Base-by-base conservation (phyloP, 2,888 invertebrate genomes). In the Brachyptera putata region DNA sequence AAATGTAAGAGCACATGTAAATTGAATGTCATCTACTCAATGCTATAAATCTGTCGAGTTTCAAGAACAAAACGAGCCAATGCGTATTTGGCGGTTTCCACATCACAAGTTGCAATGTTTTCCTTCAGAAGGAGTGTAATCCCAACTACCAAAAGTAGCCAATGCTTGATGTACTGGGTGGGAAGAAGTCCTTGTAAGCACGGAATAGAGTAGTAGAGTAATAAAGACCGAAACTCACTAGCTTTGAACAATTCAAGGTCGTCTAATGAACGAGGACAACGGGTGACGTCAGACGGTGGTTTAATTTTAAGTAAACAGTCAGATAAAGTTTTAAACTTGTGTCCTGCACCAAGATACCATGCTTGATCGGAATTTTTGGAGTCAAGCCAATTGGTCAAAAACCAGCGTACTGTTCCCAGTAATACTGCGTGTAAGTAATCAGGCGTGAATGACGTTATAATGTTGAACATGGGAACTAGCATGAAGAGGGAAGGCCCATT, bases 381-480 rank as follows among this genome's bases (percentile, higher is more conserved):
- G 16, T 50, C 50, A 18, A 50, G 26, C 50, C 50, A 50, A 14
- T 39, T n/a, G 25, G 16, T 22, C 1, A 50, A 18, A 2, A 58
- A 58, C 41, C 37, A 50, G 16, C 50, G 34, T n/a, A 58, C 58
- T 13, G 34, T 49, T 11, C 49, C 58, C 49, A 48, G 30, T n/a
- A 46, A 37, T 14, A 58, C 13, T 18, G 25, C 21, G 39, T 58
- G 58, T 18, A 58, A 14, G 16, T 58, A 58, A 16, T 58, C 58
- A 21, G 58, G 49, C 22, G 24, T 21, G 50, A 50, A 36, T 24
- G 41, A 37, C 18, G 43, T 4, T 14, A 30, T 46, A 30, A 43
- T 22, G 13, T 43, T 46, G 26, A 57, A 57, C 2, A 24, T 3
- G 9, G 49, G 49, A 14, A 49, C 25, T 25, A 49, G 26, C 49